Conservation (phyloP, 2,888 invertebrate genomes). For the Diachrysia chrysitis region DNA sequence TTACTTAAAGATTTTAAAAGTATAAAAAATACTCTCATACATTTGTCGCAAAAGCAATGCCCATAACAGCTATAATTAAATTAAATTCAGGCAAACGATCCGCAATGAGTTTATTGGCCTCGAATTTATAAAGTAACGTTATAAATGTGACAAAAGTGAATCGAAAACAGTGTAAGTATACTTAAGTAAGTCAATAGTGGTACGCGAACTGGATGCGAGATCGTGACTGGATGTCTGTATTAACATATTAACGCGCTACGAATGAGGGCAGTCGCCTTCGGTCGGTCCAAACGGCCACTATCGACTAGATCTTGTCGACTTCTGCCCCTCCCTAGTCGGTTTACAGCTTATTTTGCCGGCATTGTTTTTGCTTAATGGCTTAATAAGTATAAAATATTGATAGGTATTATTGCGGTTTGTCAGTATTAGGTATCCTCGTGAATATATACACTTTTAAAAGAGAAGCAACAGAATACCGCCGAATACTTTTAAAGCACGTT, state of each 20-base stretch:
- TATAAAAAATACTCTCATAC: background rate
- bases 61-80: slow-evolving; percentile 28
- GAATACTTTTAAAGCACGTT: too few relatives aligned
- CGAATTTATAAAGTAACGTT: slow-evolving; percentile 37
- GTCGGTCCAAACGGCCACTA: slow-evolving; percentile 62
- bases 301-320: slow-evolving; percentile 63
- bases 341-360: slow-evolving; percentile 72
- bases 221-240: slow-evolving; percentile 67
- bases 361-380: slow-evolving; percentile 57
- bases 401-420: background rate
- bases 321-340: slow-evolving; percentile 64
- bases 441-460: background rate
- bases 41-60: slow-evolving; percentile 26
- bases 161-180: slow-evolving; percentile 66
- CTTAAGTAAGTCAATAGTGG: slow-evolving; percentile 62
- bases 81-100: slow-evolving; percentile 18
- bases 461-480: background rate
- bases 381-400: slow-evolving; percentile 48
- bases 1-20: background rate
- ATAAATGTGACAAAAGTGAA: slow-evolving; percentile 67
- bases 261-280: slow-evolving; percentile 65
- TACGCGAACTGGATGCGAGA: slow-evolving; percentile 56
- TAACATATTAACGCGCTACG: slow-evolving; percentile 75
- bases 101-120: slow-evolving; percentile 36
- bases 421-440: background rate